A percentile compares a stretch with the other conserved stretches of the same genome.
These are phyloP conservation scores for Lepidurus arcticus DNA, from an alignment of 1,140 invertebrate species.

Conservation along the genomic window DNA sequence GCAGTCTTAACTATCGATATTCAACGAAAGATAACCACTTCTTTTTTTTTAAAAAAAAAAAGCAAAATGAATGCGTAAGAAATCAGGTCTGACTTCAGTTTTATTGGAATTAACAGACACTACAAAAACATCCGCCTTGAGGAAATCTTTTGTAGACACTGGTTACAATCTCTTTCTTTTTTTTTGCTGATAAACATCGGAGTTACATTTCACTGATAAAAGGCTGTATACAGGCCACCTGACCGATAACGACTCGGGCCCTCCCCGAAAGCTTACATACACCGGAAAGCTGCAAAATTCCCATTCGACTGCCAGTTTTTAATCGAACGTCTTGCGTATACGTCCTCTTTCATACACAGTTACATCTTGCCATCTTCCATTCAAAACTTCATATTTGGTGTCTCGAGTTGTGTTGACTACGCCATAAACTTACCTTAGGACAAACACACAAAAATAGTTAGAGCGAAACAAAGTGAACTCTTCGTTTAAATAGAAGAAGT, in stretches of 20 bases:
- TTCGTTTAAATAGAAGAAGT: too few species aligned
- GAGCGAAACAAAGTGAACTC: too few species aligned
- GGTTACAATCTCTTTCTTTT: background rate
- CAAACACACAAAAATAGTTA: too few species aligned
- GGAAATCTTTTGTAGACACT: background rate
- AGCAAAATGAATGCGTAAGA: too few species aligned
- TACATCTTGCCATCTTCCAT: too few species aligned
- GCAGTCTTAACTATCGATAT: background rate
- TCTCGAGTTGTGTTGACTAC: too few species aligned
- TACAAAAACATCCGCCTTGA: background rate
- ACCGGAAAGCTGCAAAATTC: background rate
- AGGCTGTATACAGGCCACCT: slow-evolving; percentile 5
- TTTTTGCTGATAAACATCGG: background rate
- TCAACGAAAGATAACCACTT: background rate
- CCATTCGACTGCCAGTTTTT: background rate
- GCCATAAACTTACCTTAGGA: too few species aligned
- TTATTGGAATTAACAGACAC: too few species aligned
- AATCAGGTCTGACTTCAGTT: too few species aligned
- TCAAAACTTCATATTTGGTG: too few species aligned
- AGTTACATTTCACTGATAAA: background rate
- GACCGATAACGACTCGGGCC: background rate
- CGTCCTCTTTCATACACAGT: too few species aligned
- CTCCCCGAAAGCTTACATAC: background rate
- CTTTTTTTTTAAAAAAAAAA: too few species aligned
- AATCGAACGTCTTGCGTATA: background rate